Conservation (phyloP, 2,113 vertebrate genomes). For the Galeopterus variegatus region DNA sequence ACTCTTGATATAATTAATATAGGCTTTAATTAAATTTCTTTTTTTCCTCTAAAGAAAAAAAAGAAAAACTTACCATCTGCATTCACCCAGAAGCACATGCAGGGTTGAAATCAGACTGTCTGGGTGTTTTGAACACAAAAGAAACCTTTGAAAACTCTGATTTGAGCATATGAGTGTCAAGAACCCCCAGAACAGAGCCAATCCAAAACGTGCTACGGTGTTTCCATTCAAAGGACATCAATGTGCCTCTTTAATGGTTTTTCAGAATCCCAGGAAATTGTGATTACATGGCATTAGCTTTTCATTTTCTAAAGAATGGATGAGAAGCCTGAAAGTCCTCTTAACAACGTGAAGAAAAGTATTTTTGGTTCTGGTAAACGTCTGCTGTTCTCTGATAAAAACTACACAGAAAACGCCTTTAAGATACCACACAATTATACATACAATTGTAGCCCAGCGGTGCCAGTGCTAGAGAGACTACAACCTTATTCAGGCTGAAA, state of each 20-base stretch:
- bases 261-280: constrained; percentile 88
- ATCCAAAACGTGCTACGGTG: constrained; percentile 84
- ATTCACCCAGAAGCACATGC: constrained; percentile 83
- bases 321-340: constrained; percentile 86
- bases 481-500: constrained; percentile 81
- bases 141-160: constrained; percentile 86
- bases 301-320: constrained; percentile 87
- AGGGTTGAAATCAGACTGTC: constrained; percentile 81
- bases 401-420: constrained; percentile 84
- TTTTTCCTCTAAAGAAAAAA: background rate
- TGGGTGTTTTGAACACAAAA: constrained; percentile 88
- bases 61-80: constrained; percentile 80
- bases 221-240: constrained; percentile 89
- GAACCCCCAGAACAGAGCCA: constrained; percentile 85
- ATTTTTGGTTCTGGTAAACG: constrained; percentile 88
- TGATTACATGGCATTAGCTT: constrained; percentile 89
- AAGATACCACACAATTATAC: constrained; percentile 85
- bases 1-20: constrained; percentile 46
- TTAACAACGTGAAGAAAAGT: constrained; percentile 83
- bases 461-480: constrained; percentile 65
- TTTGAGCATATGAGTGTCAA: constrained; percentile 85
- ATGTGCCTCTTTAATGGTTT: constrained; percentile 88
- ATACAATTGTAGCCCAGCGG: constrained; percentile 80
- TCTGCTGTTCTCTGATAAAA: constrained; percentile 86
- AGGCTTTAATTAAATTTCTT: constrained; percentile 38